phyloP scores from a whole-genome alignment of 2,113 vertebrate genomes.

The Odocoileus hemionus region DNA sequence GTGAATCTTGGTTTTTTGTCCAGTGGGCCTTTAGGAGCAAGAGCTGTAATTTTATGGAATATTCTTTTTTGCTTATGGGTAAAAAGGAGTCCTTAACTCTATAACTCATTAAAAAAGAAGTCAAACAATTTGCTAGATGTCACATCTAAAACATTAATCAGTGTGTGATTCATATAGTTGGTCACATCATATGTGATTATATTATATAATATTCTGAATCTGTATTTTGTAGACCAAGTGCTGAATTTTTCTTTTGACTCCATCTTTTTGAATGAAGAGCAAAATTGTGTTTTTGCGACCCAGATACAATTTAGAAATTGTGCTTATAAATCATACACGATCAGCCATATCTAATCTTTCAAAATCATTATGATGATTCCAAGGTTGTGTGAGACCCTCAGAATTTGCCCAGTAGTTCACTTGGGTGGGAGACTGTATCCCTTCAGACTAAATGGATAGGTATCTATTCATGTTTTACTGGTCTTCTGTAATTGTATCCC shows the following conservation, averaged over 20 bases:
- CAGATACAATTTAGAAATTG: not conserved
- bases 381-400: not conserved
- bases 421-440: not conserved
- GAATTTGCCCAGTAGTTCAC: not conserved
- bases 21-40: not conserved
- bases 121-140: not conserved
- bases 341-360: not conserved
- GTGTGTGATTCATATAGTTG: not conserved
- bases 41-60: not conserved
- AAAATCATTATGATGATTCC: not conserved
- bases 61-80: not conserved
- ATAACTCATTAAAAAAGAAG: not conserved
- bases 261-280: not conserved
- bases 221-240: not conserved
- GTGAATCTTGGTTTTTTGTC: not conserved
- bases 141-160: not conserved
- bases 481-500: not conserved
- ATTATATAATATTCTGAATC: not conserved
- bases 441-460: not conserved
- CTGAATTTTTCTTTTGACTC: not conserved
- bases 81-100: not conserved
- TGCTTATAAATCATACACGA: not conserved
- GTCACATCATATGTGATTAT: not conserved
- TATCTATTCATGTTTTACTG: not conserved
- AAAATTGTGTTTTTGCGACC: not conserved